phyloP scores from a whole-genome alignment of 2,797 vertebrate genomes.

The Varecia variegata region DNA sequence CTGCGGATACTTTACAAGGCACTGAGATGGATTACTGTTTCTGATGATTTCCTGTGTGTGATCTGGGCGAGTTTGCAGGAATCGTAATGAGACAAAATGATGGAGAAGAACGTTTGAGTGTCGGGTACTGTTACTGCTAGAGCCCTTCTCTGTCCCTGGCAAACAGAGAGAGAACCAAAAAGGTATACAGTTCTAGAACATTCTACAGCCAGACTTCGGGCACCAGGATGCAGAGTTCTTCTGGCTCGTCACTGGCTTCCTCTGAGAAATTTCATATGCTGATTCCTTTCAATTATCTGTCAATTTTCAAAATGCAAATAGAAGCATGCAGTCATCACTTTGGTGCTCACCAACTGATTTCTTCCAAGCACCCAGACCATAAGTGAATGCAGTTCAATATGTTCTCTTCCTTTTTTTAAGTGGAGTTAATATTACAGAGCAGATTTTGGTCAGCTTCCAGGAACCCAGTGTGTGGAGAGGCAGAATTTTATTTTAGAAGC shows the following conservation, averaged over 20 bases:
- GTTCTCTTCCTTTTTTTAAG: constrained; percentile 58
- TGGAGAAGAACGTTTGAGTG: accelerated
- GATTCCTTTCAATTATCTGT: constrained; percentile 75
- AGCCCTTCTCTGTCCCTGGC: background rate
- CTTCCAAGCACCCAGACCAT: constrained; percentile 68
- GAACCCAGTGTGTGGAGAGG: constrained; percentile 64
- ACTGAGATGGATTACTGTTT: constrained; percentile 43
- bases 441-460: constrained; percentile 67
- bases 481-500: constrained; percentile 73
- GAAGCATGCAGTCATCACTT: constrained; percentile 66
- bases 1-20: constrained; percentile 51
- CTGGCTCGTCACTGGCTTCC: constrained; percentile 40
- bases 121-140: accelerated
- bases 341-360: constrained; percentile 63
- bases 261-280: constrained; percentile 60
- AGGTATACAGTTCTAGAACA: constrained; percentile 52
- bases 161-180: constrained; percentile 6
- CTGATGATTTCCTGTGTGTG: constrained; percentile 68
- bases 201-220: constrained; percentile 35
- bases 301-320: constrained; percentile 75
- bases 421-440: constrained; percentile 63
- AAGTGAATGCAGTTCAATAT: constrained; percentile 56
- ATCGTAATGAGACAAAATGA: accelerated
- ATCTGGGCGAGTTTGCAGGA: background rate
- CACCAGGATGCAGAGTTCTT: background rate